Base-by-base conservation (phyloP, 2,888 invertebrate genomes). In the Leptinotarsa peninsularis region DNA sequence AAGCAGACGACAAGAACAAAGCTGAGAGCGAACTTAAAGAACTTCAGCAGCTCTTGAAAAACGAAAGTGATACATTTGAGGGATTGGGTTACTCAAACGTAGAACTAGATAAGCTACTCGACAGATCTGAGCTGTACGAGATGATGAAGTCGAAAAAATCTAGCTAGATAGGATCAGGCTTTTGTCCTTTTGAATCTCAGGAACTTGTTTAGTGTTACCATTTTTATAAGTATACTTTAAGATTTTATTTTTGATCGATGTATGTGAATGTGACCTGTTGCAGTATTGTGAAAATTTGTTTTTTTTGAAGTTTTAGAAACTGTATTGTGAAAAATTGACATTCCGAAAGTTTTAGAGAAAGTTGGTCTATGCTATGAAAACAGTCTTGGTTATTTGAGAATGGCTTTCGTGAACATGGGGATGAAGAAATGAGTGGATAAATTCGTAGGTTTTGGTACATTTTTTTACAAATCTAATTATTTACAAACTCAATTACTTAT, bases 31-130 rank as follows among this genome's bases (percentile, higher is more conserved):
- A 83, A 78, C 76, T 86, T 27, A 63, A 79, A 63, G 83, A 85
- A 58, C 74, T 85, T 13, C 78, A 83, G 60, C 74, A 81, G 7
- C 76, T 85, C 23, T 79, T 86, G 66, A 77, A 82, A 43, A 73
- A 82, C 2, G 80, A 81, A 49, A 83, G 82, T 33, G 79, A 87
- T 33, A 81, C 85, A 13, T 79, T 85, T 13, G 85, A 86, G 67
- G 81, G 85, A 74, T 77, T 82, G 87, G 89, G 89, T 5, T 88
- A 89, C 54, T 87, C 89, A 14, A 88, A 89, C 21, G 84, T 86
- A 66, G 89, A 90, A 79, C 83, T 91, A 43, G 85, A 90, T 66
- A 83, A 84, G 67, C 73, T 91, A 1, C 77, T 91, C 60, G 90
- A 91, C 77, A 85, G 90, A 76, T 88, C 87, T 70, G 89, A 89